Evolutionary conservation across 1,140 invertebrate species (phyloP), one percentile per base, ranked within the genome.

Genomic region (Octopus bimaculoides): DNA sequence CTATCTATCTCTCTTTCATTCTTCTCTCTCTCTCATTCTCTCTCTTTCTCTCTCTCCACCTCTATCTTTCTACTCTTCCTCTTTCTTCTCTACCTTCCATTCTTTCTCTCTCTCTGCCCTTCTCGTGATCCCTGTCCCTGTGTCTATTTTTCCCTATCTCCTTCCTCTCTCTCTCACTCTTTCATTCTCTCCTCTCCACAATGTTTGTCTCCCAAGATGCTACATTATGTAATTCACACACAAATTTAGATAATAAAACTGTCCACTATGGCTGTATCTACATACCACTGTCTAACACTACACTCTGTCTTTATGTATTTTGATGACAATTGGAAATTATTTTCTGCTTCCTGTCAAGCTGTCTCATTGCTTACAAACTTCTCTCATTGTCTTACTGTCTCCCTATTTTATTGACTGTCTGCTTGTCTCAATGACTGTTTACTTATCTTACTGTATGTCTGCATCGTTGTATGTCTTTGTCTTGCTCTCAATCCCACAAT

Each of bases 131-230:
- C 14, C 26, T 14, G 5, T 71, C 66, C 14, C 26, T 14, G 5
- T 71, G 4, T 71, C 14, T 71, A n/a, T 17, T 14, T 12, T 10
- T 71, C 26, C 66, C 66, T 5, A n/a, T 71, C 66, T 10, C 17
- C 0, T 4, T 61, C 4, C 66, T 73, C 56, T 73, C 78, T 79
- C 66, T 79, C 78, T 79, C 78, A 71, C 78, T 79, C 78, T 79
- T 66, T 79, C 78, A 73, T 66, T 79, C 78, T 79, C 61, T 6
- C 78, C 6, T 1, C 26, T 41, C 26, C 26, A 41, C 26, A 41
- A 41, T 41, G 3, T 41, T 41, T 41, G 26, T 41, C 26, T 41
- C 26, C 26, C 26, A 41, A 41, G 26, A 41, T 41, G 26, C 26
- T 3, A 41, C 26, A 41, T 41, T 41, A 41, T 41, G 26, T 41